A percentile compares a stretch with the other conserved stretches of the same genome.
Evolutionary conservation across 2,797 vertebrate genomes (phyloP).

Genomic region (Pelochelys cantorii): DNA sequence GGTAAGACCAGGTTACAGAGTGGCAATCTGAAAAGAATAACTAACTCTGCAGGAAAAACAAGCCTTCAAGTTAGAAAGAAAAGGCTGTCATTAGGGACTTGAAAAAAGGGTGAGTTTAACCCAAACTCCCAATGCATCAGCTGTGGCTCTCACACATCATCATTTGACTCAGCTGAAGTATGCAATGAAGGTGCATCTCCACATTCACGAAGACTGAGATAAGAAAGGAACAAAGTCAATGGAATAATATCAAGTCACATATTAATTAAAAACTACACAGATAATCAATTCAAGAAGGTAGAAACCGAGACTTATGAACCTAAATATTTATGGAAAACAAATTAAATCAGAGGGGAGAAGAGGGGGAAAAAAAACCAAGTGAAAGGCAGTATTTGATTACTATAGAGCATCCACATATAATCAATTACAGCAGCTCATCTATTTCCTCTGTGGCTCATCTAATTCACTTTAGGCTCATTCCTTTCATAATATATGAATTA

Average conservation of each 20-base stretch:
- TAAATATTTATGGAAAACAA: no score
- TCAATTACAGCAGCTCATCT: background rate
- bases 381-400: background rate
- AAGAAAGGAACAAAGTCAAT: background rate
- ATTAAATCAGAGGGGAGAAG: no score
- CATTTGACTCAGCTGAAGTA: no score
- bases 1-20: background rate
- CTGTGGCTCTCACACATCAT: background rate
- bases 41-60: background rate
- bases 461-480: background rate
- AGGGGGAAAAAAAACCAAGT: background rate
- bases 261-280: background rate
- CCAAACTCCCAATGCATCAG: background rate
- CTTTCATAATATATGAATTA: background rate
- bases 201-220: background rate
- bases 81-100: background rate
- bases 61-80: background rate
- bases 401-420: background rate
- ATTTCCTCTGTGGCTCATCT: background rate
- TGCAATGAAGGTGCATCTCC: background rate
- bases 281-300: background rate
- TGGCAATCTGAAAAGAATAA: background rate
- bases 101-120: background rate
- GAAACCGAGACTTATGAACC: background rate
- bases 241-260: background rate